Evolutionary conservation across 2,797 vertebrate genomes (phyloP).

Genomic region (Pelodytes ibericus): DNA sequence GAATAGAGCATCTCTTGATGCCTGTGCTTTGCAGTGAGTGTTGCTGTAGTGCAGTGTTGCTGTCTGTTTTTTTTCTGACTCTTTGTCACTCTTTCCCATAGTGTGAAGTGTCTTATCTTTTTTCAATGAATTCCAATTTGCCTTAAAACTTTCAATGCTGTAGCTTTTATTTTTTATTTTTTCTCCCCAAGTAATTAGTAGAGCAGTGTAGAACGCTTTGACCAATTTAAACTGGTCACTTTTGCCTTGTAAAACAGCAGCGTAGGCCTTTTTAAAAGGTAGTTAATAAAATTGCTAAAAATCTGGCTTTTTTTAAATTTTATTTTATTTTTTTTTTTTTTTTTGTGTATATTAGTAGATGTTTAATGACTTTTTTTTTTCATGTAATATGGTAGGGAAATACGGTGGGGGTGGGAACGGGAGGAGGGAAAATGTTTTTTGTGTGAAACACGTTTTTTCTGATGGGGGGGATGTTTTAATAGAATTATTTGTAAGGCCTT

Average conservation of each 20-base stretch:
- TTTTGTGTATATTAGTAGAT: slow-evolving; percentile 83
- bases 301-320: slow-evolving; percentile 78
- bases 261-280: slow-evolving; percentile 86
- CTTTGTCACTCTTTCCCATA: slow-evolving; percentile 81
- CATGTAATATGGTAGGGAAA: slow-evolving; percentile 79
- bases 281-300: slow-evolving; percentile 86
- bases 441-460: slow-evolving; percentile 86
- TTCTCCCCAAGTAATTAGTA: slow-evolving; percentile 74
- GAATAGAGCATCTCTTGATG: slow-evolving; percentile 76
- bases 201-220: slow-evolving; percentile 81
- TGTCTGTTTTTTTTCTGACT: slow-evolving; percentile 80
- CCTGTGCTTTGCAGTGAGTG: slow-evolving; percentile 96
- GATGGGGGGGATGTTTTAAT: slow-evolving; percentile 83
- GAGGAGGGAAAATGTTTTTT: slow-evolving; percentile 79
- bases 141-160: slow-evolving; percentile 93
- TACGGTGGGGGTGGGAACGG: slow-evolving; percentile 71
- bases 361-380: slow-evolving; percentile 82
- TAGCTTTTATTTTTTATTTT: slow-evolving; percentile 77
- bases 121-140: slow-evolving; percentile 88
- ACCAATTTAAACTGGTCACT: slow-evolving; percentile 81
- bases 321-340: neutral
- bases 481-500: slow-evolving; percentile 88
- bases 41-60: slow-evolving; percentile 88
- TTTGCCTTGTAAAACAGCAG: slow-evolving; percentile 89
- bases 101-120: slow-evolving; percentile 86